These are phyloP conservation scores for Drosophila pectinifera DNA, from an alignment of 1,140 invertebrate genomes.

Conservation along the genomic window DNA sequence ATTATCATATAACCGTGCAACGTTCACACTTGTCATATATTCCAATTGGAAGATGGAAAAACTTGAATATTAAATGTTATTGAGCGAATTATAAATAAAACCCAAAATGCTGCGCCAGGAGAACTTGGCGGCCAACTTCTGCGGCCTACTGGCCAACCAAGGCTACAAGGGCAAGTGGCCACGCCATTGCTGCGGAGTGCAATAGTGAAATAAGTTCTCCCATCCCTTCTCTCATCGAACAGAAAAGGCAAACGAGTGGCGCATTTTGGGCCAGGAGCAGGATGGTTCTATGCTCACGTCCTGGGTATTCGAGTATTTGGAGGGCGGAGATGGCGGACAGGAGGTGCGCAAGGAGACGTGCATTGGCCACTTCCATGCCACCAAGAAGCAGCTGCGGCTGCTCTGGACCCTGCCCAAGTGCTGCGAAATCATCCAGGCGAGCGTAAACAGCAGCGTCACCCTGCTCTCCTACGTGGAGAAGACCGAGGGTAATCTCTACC, in stretches of 20 bases:
- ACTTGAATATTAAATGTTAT: conserved; percentile 25
- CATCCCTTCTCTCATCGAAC: not conserved
- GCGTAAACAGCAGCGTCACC: conserved; percentile 89
- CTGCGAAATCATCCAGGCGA: conserved; percentile 91
- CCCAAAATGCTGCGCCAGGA: conserved; percentile 76
- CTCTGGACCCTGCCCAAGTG: conserved; percentile 88
- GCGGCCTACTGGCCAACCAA: conserved; percentile 75
- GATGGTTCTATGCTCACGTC: conserved; percentile 89
- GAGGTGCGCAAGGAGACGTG: conserved; percentile 70
- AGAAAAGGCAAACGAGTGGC: conserved; percentile 89
- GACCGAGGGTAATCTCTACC: conserved; percentile 78
- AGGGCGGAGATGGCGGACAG: conserved; percentile 69
- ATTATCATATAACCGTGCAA: not conserved
- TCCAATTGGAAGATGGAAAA: conserved; percentile 3
- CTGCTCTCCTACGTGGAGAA: conserved; percentile 89
- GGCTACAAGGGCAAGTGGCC: conserved; percentile 69
- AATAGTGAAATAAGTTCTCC: not conserved
- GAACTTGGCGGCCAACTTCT: conserved; percentile 84
- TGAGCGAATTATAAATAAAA: conserved; percentile 61
- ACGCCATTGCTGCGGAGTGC: not conserved
- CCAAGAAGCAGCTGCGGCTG: conserved; percentile 86
- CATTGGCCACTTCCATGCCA: conserved; percentile 84
- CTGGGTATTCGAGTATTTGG: conserved; percentile 87
- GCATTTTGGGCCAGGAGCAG: conserved; percentile 91
- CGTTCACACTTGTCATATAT: conserved; percentile 11